A percentile compares a stretch with the other conserved stretches of the same genome.
Conservation (phyloP, 2,888 invertebrate species). For the Druceiella hillmani region DNA sequence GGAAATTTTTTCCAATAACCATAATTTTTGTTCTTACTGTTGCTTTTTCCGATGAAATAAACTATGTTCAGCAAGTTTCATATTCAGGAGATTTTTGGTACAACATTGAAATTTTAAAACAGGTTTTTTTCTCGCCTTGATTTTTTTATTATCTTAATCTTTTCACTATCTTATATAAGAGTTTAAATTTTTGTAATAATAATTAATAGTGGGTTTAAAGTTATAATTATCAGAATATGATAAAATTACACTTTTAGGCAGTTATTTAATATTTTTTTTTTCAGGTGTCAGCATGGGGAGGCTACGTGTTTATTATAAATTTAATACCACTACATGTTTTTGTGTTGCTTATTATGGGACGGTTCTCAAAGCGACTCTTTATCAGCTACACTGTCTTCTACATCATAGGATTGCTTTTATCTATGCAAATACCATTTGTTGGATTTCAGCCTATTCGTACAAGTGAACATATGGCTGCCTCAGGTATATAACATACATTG, state of each 20-base stretch:
- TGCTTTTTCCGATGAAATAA: too few species aligned
- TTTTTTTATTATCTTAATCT: too few species aligned
- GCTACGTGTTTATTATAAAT: conserved; percentile 99
- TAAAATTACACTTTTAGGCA: conserved; percentile 7
- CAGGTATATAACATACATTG: conserved; percentile 52
- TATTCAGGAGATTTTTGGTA: too few species aligned
- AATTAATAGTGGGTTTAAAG: too few species aligned
- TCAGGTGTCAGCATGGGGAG: conserved; percentile 98
- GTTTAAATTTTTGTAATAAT: conserved; percentile 1
- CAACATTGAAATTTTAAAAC: too few species aligned
- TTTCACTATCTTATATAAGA: too few species aligned
- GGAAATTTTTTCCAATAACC: too few species aligned
- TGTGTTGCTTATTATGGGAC: conserved; percentile 88
- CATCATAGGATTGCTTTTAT: conserved; percentile 88
- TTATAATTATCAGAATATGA: too few species aligned
- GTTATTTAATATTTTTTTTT: conserved; percentile 23
- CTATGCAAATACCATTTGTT: conserved; percentile 96
- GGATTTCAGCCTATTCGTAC: conserved; percentile 99
- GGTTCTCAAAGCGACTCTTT: conserved; percentile 87
- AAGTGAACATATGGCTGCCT: conserved; percentile 99
- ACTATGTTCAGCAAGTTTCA: too few species aligned
- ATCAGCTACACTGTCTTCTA: conserved; percentile 97
- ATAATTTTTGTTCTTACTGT: too few species aligned
- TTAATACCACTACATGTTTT: conserved; percentile 98
- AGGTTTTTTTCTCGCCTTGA: too few species aligned